These are phyloP conservation scores for Ypsolopha sequella DNA, from an alignment of 2,888 invertebrate species.

Conservation along the genomic window DNA sequence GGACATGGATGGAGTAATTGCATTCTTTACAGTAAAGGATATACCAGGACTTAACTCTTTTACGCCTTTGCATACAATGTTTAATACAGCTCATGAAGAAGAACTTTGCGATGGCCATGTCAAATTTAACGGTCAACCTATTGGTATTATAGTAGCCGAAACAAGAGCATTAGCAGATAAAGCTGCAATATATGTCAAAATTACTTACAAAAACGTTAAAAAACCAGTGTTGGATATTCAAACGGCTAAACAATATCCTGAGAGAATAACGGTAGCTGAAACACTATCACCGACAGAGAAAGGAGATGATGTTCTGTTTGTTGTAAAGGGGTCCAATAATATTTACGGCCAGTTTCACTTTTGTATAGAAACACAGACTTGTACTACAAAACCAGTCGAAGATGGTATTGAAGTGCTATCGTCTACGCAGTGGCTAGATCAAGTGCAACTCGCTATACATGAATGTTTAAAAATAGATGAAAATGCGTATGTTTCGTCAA, in stretches of 20 bases:
- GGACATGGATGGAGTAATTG: conserved; percentile 73
- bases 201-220: conserved; percentile 54
- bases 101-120: conserved; percentile 35
- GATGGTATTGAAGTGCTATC: conserved; percentile 75
- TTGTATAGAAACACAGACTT: conserved; percentile 77
- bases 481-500: conserved; percentile 62
- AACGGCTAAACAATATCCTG: conserved; percentile 13
- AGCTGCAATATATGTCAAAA: conserved; percentile 67
- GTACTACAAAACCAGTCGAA: conserved; percentile 75
- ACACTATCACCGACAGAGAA: conserved; percentile 22
- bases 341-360: conserved; percentile 77
- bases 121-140: conserved; percentile 33
- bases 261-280: neutral
- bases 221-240: conserved; percentile 30
- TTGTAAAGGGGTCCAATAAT: conserved; percentile 58
- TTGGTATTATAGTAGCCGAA: conserved; percentile 68
- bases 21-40: conserved; percentile 72
- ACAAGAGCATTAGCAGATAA: conserved; percentile 58
- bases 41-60: conserved; percentile 77
- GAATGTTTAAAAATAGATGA: conserved; percentile 63
- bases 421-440: conserved; percentile 72
- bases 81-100: conserved; percentile 38
- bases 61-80: conserved; percentile 25
- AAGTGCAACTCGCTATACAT: conserved; percentile 64
- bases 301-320: conserved; percentile 41